These are phyloP conservation scores for Drosophila busckii DNA, from an alignment of 1,140 invertebrate genomes.

Conservation along the genomic window DNA sequence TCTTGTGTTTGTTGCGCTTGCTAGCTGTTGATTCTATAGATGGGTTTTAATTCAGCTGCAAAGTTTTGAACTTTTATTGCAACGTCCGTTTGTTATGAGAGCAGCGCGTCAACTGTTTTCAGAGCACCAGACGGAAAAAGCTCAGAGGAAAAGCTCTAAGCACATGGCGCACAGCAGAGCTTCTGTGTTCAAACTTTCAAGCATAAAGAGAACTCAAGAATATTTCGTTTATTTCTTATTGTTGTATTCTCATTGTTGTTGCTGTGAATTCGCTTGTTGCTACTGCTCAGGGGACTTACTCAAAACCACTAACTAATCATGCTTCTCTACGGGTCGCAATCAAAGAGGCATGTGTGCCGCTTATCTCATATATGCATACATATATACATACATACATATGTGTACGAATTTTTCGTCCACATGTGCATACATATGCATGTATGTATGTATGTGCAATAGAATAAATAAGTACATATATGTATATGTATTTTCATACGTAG, in stretches of 20 bases:
- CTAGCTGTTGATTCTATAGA: conserved; percentile 33
- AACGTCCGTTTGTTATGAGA: conserved; percentile 60
- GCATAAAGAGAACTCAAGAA: conserved; percentile 31
- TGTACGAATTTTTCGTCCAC: too few species aligned
- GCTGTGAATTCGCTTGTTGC: not conserved
- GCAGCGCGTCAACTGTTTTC: conserved; percentile 65
- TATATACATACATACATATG: too few species aligned
- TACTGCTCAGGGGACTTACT: too few species aligned
- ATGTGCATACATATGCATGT: too few species aligned
- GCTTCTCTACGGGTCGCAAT: too few species aligned
- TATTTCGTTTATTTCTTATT: conserved; percentile 3
- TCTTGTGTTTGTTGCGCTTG: conserved; percentile 16
- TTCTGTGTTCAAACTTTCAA: conserved; percentile 6
- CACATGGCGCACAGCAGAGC: conserved; percentile 41
- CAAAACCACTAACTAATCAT: too few species aligned
- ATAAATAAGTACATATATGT: too few species aligned
- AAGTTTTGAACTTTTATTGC: conserved; percentile 19
- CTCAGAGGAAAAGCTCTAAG: conserved; percentile 57
- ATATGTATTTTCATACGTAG: too few species aligned
- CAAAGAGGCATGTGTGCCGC: too few species aligned
- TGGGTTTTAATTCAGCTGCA: not conserved
- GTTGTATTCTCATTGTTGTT: too few species aligned
- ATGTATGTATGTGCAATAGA: too few species aligned
- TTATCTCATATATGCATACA: too few species aligned
- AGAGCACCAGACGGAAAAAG: conserved; percentile 34